Evolutionary conservation across 2,888 invertebrate genomes (phyloP), one percentile per base, ranked within the genome.

Genomic region (Malthinus seriepunctatus): DNA sequence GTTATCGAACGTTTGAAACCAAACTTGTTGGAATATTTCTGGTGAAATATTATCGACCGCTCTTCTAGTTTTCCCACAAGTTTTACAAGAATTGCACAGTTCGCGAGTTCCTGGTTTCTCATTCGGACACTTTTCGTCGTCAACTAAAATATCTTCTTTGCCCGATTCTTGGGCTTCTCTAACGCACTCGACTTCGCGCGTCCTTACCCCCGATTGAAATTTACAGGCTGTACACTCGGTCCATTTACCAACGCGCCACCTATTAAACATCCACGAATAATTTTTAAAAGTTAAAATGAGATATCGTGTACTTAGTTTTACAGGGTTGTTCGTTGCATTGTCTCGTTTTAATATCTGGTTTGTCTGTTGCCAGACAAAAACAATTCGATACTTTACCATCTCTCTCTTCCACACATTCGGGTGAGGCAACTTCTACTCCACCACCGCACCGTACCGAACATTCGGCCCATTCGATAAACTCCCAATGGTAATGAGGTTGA

Each of bases 241-340:
- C 87, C 87, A 88, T 50, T 83, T 83, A 6, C 86, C 86, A 3
- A 82, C 78, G 72, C 84, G 82, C 87, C 87, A 87, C 71, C 86
- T 86, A 60, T 5, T 9, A 23, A 42, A 42, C n/a, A 6, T 15
- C n/a, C 34, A 14, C 37, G 8, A 50, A 63, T 51, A 8, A 49
- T 10, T 45, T 45, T 44, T 34, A 52, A 23, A 38, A 59, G 37
- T 53, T 33, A 39, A 61, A 47, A 9, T 46, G 56, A 8, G 46
- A 15, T 33, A 49, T 39, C 14, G 10, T 61, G 70, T 71, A 83
- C 83, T 81, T 82, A 8, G 79, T 79, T 46, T 78, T 77, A 56
- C 83, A 83, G 0, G 81, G 79, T 56, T 79, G 71, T 39, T 76
- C 72, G 69, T 83, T 83, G 65, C 84, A 84, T 45, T 76, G 75